Evolutionary conservation across 2,797 vertebrate genomes (phyloP).

Genomic region (Rachycentron canadum): DNA sequence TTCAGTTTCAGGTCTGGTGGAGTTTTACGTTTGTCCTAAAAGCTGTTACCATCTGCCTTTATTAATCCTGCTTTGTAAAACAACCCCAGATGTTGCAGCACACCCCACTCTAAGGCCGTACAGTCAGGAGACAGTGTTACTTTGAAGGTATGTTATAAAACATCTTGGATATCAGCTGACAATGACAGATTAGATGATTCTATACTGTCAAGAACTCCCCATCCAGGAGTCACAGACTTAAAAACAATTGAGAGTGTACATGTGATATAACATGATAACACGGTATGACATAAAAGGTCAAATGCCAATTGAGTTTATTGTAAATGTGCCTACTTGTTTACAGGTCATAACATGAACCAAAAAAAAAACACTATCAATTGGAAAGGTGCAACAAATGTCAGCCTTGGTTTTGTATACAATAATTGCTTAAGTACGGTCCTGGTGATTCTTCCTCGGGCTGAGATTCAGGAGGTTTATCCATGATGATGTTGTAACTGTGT

Average conservation of each 20-base stretch:
- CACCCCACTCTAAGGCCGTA: neutral
- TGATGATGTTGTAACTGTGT: too few species aligned
- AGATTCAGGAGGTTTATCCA: too few species aligned
- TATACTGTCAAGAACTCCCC: too few species aligned
- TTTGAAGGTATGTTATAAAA: constrained; percentile 12
- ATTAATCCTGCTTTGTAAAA: constrained; percentile 12
- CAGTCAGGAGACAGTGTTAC: neutral
- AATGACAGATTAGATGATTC: neutral
- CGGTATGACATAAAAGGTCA: neutral
- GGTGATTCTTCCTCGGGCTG: too few species aligned
- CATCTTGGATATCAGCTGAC: neutral
- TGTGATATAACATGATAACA: too few species aligned
- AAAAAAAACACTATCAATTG: too few species aligned
- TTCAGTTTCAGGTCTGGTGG: neutral
- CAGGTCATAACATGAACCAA: neutral
- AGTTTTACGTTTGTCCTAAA: constrained; percentile 5
- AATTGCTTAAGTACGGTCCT: neutral
- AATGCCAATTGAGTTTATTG: neutral
- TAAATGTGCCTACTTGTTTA: neutral
- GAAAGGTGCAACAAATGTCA: neutral
- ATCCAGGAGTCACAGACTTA: too few species aligned
- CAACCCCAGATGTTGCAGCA: neutral
- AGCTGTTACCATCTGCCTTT: neutral
- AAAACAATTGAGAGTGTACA: neutral
- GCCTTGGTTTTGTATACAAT: neutral